Evolutionary conservation across 2,797 vertebrate species (phyloP), one percentile per base, ranked within the genome.

Genomic region (Chloroceryle amazona): DNA sequence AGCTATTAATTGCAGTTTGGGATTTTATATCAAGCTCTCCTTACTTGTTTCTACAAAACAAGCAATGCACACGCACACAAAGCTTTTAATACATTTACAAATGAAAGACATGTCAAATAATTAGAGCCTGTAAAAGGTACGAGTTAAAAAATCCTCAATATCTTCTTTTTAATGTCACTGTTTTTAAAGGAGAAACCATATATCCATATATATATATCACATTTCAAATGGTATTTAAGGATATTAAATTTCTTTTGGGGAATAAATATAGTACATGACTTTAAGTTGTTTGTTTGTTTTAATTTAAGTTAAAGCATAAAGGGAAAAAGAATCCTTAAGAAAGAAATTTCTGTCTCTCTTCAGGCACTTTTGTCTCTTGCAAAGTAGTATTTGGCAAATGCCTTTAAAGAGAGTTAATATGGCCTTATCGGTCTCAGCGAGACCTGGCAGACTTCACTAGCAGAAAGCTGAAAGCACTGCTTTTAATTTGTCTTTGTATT

Each of bases 401-500:
- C n/a, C 68, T 84, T 42, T 86, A 67, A 61, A 81, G 66, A 74
- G 7, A 90, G 21, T 78, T 86, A 92, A 72, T 83, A 55, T 4
- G 6, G 74, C 39, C 57, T 85, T 90, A 94, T 89, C 80, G 89
- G 39, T 66, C 61, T 49, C 81, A 87, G 52, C 2, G 14, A 95
- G 65, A 93, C 75, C 78, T 95, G 86, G 63, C 86, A 96, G 93
- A 91, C 81, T 76, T 86, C 79, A 58, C 0, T 3, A 68, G 33
- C n/a, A 76, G 74, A 72, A 84, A 86, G 65, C 42, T 82, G 74
- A 92, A 96, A 93, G 74, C 39, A 33, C 46, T 86, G 52, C 46
- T 94, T 78, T 37, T 85, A 58, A 85, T 93, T 91, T 82, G 29
- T 65, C 74, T 86, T 78, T 82, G 58, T 66, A 96, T 92, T 96